These are phyloP conservation scores for Procapra przewalskii DNA, from an alignment of 2,113 vertebrate genomes.

Conservation along the genomic window DNA sequence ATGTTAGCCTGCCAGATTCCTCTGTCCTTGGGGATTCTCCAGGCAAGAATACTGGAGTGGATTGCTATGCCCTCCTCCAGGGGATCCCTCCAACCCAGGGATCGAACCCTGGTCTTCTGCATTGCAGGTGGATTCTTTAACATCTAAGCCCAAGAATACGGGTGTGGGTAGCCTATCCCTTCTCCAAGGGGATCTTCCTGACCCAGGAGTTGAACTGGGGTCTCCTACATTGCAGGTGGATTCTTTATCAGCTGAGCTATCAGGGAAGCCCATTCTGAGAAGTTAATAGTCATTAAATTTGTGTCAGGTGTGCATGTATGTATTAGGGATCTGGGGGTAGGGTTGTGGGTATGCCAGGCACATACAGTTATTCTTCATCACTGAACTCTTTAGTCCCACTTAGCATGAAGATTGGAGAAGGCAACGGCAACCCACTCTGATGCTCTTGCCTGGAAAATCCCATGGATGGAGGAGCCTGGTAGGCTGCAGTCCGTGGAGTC, in stretches of 20 bases:
- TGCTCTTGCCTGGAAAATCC: too few species aligned
- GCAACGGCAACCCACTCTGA: too few species aligned
- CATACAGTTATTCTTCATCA: not conserved
- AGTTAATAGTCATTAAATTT: not conserved
- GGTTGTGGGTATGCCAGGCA: not conserved
- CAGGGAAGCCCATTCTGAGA: not conserved
- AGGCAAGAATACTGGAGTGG: not conserved
- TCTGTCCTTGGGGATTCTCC: not conserved
- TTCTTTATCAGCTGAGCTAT: not conserved
- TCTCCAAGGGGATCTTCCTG: not conserved
- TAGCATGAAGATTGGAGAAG: too few species aligned
- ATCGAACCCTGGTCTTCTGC: not conserved
- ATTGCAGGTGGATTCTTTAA: not conserved
- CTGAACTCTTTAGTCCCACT: not conserved
- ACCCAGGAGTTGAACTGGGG: fast-evolving
- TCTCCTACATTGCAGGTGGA: not conserved
- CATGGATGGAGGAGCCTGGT: too few species aligned
- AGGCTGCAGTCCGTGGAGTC: too few species aligned
- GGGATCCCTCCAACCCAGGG: not conserved
- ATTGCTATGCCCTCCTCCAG: not conserved
- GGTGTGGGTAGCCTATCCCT: not conserved
- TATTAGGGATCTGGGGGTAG: too few species aligned
- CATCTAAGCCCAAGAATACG: not conserved
- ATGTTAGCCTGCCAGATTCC: not conserved
- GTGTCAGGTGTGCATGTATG: not conserved